These are phyloP conservation scores for Antheraea yamamai DNA, from an alignment of 2,888 invertebrate species.

Conservation along the genomic window DNA sequence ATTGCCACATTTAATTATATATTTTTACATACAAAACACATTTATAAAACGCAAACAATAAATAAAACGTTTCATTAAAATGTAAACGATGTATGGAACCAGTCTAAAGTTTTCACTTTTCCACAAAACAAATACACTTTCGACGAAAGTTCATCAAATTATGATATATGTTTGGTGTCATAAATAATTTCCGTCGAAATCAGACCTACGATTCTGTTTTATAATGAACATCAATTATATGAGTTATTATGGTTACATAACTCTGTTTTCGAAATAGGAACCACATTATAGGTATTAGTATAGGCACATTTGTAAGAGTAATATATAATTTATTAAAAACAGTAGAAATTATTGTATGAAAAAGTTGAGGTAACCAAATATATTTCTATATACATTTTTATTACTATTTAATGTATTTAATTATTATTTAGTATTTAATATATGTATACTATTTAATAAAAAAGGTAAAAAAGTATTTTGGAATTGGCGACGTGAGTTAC, in stretches of 20 bases:
- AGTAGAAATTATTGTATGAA: too few species aligned
- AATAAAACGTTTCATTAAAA: constrained; percentile 5
- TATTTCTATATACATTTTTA: too few species aligned
- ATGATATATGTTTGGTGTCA: background rate
- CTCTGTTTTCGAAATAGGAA: background rate
- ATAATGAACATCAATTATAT: constrained; percentile 1
- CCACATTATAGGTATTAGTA: background rate
- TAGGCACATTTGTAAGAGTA: too few species aligned
- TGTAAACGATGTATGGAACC: constrained; percentile 8
- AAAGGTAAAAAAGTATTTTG: too few species aligned
- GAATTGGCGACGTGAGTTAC: too few species aligned
- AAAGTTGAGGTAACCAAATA: too few species aligned
- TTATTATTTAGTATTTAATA: too few species aligned
- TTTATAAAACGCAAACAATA: constrained; percentile 3
- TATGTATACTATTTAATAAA: too few species aligned
- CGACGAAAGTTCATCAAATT: constrained; percentile 11
- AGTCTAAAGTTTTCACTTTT: constrained; percentile 10
- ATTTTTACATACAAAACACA: background rate
- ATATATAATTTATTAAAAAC: too few species aligned
- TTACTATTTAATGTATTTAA: too few species aligned
- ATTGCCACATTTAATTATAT: background rate
- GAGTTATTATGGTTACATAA: constrained; percentile 7
- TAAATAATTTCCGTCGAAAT: background rate
- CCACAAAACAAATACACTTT: constrained; percentile 14
- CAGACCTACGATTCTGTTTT: background rate